Base-by-base conservation (phyloP, 2,888 invertebrate genomes). In the Pogonocherus hispidulus region DNA sequence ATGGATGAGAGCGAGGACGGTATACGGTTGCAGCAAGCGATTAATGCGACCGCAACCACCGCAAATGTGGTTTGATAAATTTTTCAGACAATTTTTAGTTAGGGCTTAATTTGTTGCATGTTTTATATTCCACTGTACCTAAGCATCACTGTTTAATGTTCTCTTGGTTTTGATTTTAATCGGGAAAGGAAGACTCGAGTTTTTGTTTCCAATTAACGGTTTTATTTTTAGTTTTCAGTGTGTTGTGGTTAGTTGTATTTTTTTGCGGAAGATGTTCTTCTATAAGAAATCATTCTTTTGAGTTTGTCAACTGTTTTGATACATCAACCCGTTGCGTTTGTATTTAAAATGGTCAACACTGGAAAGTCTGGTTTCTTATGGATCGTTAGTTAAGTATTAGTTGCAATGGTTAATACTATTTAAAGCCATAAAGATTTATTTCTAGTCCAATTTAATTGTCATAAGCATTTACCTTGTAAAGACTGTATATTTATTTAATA, bases 1-100 rank as follows among this genome's bases (percentile, higher is more conserved):
- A 85, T 87, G 55, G 87, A 87, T 56, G 83, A 81, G 62, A 76
- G 74, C 49, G 80, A 75, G 18, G 76, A 73, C 27, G 72, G 55
- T 37, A 51, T 56, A 35, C 47, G 63, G 55, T 35, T 69, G 56
- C 59, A 60, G 35, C 59, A 62, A 5, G 56, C 62, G 27, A 63
- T 55, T 32, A 62, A 51, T 19, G 51, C 37, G 1, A 14, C 62
- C 1, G 51, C 62, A n/a, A 20, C 62, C 1, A 37, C 51, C 9
- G 49, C n/a, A 8, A 23, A 23, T 22, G 41, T 46, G 27, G 22
- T 62, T 62, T 51, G 11, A 27, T 23, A 19, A 4, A 14, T 54
- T 35, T 16, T 19, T 18, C 16, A 46, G 59, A 46, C 44, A 6
- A 32, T 32, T 32, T 51, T 62, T 62, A 62, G 37, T 62, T 62